Evolutionary conservation across 2,797 vertebrate species (phyloP).

Genomic region (Oreochromis mossambicus): DNA sequence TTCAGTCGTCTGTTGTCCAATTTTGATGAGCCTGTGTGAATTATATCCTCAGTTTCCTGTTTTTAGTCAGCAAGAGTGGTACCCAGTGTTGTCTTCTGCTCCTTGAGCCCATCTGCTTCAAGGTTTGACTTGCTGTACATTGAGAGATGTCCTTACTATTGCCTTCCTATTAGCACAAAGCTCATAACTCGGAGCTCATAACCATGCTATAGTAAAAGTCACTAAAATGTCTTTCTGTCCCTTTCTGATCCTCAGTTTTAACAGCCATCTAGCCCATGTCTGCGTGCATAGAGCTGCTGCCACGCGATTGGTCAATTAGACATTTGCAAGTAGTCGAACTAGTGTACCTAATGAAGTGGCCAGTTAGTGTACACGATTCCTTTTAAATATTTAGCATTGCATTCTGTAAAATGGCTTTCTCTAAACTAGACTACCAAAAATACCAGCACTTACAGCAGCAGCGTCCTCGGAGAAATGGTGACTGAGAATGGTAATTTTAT

Average conservation of each 20-base stretch:
- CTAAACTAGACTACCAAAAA: not conserved
- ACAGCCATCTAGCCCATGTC: not conserved
- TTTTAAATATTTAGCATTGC: not conserved
- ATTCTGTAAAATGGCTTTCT: not conserved
- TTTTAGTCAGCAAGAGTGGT: not conserved
- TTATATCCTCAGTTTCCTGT: not conserved
- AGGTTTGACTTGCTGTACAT: not conserved
- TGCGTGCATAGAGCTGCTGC: not conserved
- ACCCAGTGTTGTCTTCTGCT: not conserved
- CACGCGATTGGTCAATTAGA: not conserved
- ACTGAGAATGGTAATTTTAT: not conserved
- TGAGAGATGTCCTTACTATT: not conserved
- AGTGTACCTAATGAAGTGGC: not conserved
- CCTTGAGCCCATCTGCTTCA: not conserved
- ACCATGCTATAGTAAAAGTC: not conserved
- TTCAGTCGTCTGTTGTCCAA: not conserved
- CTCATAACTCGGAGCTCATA: accelerated
- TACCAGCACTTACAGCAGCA: not conserved
- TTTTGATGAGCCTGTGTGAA: not conserved
- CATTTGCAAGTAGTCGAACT: not conserved
- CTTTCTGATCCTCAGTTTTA: not conserved
- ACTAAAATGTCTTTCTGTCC: not conserved
- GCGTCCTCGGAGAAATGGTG: not conserved
- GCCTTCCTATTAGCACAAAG: not conserved
- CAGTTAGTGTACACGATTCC: not conserved